Conservation (phyloP, 2,113 vertebrate genomes). For the Lipophrys pholis region DNA sequence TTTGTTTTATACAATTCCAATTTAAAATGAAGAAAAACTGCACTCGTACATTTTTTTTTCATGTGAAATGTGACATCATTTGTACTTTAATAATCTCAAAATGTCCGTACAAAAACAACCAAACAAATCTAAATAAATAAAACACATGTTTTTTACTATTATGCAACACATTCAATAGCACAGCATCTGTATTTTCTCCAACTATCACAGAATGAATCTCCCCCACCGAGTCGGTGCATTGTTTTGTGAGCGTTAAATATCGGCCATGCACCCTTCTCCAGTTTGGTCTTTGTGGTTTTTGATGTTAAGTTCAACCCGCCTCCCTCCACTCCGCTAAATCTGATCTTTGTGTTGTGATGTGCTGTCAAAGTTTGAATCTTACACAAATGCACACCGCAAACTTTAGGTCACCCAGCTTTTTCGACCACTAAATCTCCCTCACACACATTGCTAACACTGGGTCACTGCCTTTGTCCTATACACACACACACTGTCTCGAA, state of each 20-base stretch:
- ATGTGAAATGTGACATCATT: not conserved
- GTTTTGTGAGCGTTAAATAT: conserved; percentile 53
- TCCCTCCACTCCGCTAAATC: conserved; percentile 59
- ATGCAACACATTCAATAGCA: not conserved
- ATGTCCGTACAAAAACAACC: not conserved
- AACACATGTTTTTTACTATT: not conserved
- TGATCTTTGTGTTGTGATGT: conserved; percentile 76
- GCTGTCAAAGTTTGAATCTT: conserved; percentile 84
- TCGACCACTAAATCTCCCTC: conserved; percentile 76
- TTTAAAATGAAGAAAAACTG: not conserved
- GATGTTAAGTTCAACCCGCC: conserved; percentile 36
- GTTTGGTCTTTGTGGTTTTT: conserved; percentile 54
- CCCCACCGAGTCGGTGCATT: conserved; percentile 50
- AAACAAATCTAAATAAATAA: not conserved
- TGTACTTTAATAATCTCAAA: conserved; percentile 1
- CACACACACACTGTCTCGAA: conserved; percentile 65
- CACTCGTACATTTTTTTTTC: not conserved
- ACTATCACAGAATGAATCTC: conserved; percentile 31
- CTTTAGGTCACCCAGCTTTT: conserved; percentile 78
- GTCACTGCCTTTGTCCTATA: conserved; percentile 72
- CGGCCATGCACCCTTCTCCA: conserved; percentile 21
- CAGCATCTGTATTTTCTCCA: not conserved
- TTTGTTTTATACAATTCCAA: not conserved
- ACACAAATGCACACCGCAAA: conserved; percentile 76
- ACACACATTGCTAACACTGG: conserved; percentile 68